phyloP scores from a whole-genome alignment of 2,888 invertebrate genomes.

The Drymonia ruficornis region DNA sequence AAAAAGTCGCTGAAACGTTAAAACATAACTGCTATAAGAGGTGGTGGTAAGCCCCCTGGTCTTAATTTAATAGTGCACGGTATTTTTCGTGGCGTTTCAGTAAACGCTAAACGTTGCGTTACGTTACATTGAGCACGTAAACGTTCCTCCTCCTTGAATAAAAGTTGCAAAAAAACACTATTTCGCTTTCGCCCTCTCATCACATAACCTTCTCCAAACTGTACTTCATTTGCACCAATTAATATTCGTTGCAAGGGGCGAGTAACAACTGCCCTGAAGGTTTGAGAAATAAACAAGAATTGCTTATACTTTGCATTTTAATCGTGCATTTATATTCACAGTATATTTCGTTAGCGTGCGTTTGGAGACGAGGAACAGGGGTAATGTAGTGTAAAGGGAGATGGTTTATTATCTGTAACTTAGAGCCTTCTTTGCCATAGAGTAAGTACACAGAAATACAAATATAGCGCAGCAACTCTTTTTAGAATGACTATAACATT shows the following conservation, averaged over 20 bases:
- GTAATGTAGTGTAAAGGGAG: not conserved
- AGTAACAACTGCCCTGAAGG: slow-evolving; percentile 12
- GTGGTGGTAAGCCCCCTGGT: too few relatives aligned
- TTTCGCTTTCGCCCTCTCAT: not conserved
- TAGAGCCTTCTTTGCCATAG: not conserved
- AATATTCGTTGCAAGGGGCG: slow-evolving; percentile 35
- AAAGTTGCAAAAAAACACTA: too few relatives aligned
- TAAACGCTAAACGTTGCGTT: too few relatives aligned
- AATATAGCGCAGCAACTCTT: too few relatives aligned
- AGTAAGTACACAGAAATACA: too few relatives aligned
- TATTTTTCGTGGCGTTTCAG: too few relatives aligned
- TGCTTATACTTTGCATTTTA: slow-evolving; percentile 43
- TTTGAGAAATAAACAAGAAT: slow-evolving; percentile 29
- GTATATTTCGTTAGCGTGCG: not conserved
- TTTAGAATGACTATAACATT: too few relatives aligned
- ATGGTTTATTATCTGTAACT: not conserved
- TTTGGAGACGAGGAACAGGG: not conserved
- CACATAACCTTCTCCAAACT: slow-evolving; percentile 30
- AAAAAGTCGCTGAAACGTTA: too few relatives aligned
- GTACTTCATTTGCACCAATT: slow-evolving; percentile 55
- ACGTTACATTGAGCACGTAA: too few relatives aligned
- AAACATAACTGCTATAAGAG: too few relatives aligned
- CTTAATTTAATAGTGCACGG: too few relatives aligned
- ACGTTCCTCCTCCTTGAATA: too few relatives aligned
- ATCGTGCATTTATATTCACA: slow-evolving; percentile 46